A percentile compares a stretch with the other conserved stretches of the same genome.
Evolutionary conservation across 2,797 vertebrate genomes (phyloP).

Genomic region (Ispidina picta): DNA sequence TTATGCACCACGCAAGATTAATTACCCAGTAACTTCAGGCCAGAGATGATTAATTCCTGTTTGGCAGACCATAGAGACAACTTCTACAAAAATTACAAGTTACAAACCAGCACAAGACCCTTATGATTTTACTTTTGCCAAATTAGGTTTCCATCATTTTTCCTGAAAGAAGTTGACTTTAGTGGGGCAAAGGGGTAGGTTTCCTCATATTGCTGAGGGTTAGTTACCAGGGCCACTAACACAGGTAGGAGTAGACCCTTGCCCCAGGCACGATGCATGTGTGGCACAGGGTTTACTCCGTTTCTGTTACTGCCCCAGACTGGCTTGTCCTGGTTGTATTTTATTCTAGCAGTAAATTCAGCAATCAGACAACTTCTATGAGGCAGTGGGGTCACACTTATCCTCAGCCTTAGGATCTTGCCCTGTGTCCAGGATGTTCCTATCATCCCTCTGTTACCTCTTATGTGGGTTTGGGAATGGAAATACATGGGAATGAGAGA

Average conservation of each 20-base stretch:
- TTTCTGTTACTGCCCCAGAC: background rate
- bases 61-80: background rate
- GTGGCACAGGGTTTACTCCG: background rate
- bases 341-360: background rate
- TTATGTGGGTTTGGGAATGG: background rate
- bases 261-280: rapidly evolving
- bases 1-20: constrained; percentile 8
- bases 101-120: background rate
- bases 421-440: background rate
- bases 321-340: background rate
- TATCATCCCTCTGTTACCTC: background rate
- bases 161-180: background rate
- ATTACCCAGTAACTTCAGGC: constrained; percentile 39
- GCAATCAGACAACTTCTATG: background rate
- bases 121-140: background rate
- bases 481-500: background rate
- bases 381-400: background rate
- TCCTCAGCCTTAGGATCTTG: background rate
- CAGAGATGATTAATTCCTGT: constrained; percentile 40
- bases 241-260: background rate
- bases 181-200: background rate
- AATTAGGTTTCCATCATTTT: background rate
- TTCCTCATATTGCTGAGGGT: background rate
- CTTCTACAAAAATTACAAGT: constrained; percentile 8
- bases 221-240: background rate